Evolutionary conservation across 1,140 invertebrate genomes (phyloP).

Genomic region (Drosophila chauvacae): DNA sequence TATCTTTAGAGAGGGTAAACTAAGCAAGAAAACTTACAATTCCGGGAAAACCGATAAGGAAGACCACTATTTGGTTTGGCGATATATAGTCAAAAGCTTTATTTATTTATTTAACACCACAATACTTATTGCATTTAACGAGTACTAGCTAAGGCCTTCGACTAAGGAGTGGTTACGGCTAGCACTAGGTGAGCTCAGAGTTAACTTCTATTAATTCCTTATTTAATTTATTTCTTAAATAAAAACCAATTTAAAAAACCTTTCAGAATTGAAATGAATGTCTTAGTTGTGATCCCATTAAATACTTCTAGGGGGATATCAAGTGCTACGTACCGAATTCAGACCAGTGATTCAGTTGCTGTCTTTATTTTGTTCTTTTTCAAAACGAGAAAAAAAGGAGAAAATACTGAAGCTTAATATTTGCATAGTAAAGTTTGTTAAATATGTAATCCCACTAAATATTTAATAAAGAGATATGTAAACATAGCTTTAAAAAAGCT

Average conservation of each 20-base stretch:
- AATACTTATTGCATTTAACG: background rate
- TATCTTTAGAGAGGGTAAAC: slow-evolving; percentile 5
- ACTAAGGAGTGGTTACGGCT: background rate
- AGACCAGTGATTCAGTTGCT: background rate
- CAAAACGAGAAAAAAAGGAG: background rate
- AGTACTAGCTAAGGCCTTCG: background rate
- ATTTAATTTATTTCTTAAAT: too few relatives aligned
- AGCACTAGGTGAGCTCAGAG: background rate
- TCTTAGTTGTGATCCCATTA: too few relatives aligned
- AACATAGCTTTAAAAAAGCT: too few relatives aligned
- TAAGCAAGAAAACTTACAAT: background rate
- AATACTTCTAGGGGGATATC: too few relatives aligned
- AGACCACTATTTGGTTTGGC: background rate
- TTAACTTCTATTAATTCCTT: too few relatives aligned
- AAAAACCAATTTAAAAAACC: too few relatives aligned
- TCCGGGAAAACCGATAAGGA: background rate
- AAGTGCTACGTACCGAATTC: too few relatives aligned
- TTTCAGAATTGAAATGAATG: too few relatives aligned
- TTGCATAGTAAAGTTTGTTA: too few relatives aligned
- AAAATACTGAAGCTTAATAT: background rate
- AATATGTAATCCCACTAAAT: too few relatives aligned
- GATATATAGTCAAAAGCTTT: slow-evolving; percentile 1
- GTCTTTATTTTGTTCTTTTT: background rate
- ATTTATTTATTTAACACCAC: slow-evolving; percentile 7
- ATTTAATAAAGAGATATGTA: too few relatives aligned